phyloP scores from a whole-genome alignment of 2,113 vertebrate species.

The Delphinus delphis region DNA sequence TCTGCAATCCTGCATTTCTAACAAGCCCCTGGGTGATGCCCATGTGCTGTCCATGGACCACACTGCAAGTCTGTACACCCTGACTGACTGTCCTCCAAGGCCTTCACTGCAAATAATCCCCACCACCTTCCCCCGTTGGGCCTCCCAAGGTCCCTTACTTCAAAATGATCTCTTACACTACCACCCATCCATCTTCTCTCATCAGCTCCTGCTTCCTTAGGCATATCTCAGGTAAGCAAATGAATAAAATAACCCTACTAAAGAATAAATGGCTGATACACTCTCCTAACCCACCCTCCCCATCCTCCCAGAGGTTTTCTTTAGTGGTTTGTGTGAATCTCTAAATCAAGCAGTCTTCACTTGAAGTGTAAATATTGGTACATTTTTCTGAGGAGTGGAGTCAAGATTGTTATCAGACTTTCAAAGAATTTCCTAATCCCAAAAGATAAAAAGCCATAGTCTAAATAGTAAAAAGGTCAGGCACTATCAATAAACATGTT shows the following conservation, averaged over 20 bases:
- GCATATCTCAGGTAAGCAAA: neutral
- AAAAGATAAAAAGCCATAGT: neutral
- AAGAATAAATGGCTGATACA: neutral
- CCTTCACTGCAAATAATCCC: neutral
- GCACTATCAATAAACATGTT: neutral
- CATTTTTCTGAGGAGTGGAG: neutral
- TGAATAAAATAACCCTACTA: neutral
- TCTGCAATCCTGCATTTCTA: neutral
- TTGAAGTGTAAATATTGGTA: neutral
- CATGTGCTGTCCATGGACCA: neutral
- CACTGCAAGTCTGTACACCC: accelerated
- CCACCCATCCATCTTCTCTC: accelerated
- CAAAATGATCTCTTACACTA: neutral
- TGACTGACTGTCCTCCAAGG: neutral
- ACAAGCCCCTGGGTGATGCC: neutral
- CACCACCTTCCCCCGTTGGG: neutral
- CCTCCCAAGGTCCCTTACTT: neutral
- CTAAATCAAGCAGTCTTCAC: neutral
- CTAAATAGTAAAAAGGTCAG: neutral
- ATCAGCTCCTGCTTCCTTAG: neutral
- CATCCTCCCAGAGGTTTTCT: neutral
- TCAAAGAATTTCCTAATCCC: neutral
- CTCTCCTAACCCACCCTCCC: neutral
- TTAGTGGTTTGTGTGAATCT: neutral
- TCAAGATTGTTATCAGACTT: slow-evolving; percentile 5